Conservation (phyloP, 2,797 vertebrate species). For the Thamnophis elegans region DNA sequence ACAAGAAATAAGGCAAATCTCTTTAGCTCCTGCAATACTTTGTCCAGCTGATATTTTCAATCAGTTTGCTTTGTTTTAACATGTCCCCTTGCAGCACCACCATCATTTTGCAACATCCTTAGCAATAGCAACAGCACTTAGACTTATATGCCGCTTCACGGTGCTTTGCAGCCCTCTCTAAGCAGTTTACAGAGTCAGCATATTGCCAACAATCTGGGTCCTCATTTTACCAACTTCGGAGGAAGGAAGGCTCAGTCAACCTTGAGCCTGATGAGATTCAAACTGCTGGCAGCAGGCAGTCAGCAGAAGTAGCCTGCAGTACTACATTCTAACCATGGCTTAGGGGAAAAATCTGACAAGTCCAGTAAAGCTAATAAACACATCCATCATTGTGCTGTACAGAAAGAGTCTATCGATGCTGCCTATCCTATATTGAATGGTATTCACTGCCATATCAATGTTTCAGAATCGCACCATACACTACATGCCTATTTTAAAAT, state of each 20-base stretch:
- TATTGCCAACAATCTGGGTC: too few species aligned
- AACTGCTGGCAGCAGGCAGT: too few species aligned
- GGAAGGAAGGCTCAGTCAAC: too few species aligned
- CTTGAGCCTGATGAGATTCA: too few species aligned
- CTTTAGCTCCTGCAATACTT: background rate
- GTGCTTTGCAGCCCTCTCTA: too few species aligned
- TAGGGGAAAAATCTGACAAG: background rate
- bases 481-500: background rate
- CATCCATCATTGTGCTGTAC: background rate
- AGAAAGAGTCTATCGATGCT: background rate
- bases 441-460: background rate
- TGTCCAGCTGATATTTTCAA: background rate
- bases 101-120: background rate
- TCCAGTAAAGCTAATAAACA: background rate
- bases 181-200: too few species aligned
- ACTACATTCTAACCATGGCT: too few species aligned
- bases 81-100: background rate
- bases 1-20: background rate
- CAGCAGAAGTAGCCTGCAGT: too few species aligned
- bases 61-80: background rate
- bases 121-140: too few species aligned
- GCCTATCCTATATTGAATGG: background rate
- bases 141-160: too few species aligned
- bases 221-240: too few species aligned
- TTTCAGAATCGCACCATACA: background rate